Conservation (phyloP, 2,888 invertebrate species). For the Phania funesta region DNA sequence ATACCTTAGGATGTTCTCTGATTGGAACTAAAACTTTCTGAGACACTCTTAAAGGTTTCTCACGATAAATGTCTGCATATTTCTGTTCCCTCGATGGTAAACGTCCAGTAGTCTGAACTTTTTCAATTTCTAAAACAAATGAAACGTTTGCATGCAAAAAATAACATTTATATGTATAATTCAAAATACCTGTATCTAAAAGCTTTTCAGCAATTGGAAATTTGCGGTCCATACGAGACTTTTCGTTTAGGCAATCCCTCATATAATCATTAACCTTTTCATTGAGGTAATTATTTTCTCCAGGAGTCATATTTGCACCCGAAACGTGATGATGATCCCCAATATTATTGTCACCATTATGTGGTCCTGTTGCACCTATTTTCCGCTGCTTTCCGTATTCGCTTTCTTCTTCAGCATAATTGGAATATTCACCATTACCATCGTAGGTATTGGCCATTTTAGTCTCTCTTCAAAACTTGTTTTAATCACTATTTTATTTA, state of each 20-base stretch:
- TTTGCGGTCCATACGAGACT: slow-evolving; percentile 85
- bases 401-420: slow-evolving; percentile 78
- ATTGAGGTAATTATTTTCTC: slow-evolving; percentile 81
- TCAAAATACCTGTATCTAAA: slow-evolving; percentile 85
- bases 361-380: slow-evolving; percentile 71
- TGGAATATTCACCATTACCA: slow-evolving; percentile 79
- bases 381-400: slow-evolving; percentile 77
- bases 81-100: slow-evolving; percentile 84
- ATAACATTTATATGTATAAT: neutral
- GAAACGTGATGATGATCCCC: slow-evolving; percentile 77
- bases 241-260: slow-evolving; percentile 87
- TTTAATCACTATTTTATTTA: neutral
- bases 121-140: slow-evolving; percentile 84
- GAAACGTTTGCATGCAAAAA: neutral
- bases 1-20: slow-evolving; percentile 81
- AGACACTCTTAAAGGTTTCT: slow-evolving; percentile 78
- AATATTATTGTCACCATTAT: slow-evolving; percentile 77
- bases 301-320: slow-evolving; percentile 57
- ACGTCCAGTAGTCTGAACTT: slow-evolving; percentile 86
- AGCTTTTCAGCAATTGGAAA: slow-evolving; percentile 86
- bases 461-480: neutral
- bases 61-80: slow-evolving; percentile 89
- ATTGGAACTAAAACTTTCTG: slow-evolving; percentile 79
- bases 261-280: slow-evolving; percentile 90
- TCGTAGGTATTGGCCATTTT: slow-evolving; percentile 80